These are phyloP conservation scores for Rostratula benghalensis DNA, from an alignment of 2,113 vertebrate genomes.

Conservation along the genomic window DNA sequence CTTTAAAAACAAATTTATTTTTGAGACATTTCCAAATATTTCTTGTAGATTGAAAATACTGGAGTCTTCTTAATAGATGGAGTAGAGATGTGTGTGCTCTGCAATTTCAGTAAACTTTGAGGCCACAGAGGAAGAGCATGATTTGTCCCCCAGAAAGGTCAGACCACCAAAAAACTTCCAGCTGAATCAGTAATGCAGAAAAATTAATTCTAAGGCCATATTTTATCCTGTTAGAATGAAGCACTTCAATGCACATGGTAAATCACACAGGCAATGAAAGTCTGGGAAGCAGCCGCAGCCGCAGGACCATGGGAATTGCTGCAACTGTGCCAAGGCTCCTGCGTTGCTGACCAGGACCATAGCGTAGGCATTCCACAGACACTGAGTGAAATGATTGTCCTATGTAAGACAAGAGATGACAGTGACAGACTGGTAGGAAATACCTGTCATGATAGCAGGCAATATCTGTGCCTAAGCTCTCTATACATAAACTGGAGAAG, in stretches of 20 bases:
- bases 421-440: constrained; percentile 44
- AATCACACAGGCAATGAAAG: not conserved
- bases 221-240: not conserved
- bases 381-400: not conserved
- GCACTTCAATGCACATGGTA: not conserved
- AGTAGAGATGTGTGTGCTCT: not conserved
- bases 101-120: not conserved
- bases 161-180: not conserved
- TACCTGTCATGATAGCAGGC: constrained; percentile 32
- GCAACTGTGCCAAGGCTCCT: not conserved
- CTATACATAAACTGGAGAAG: constrained; percentile 15
- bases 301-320: not conserved
- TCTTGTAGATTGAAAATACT: not conserved
- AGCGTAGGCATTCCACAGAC: not conserved
- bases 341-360: not conserved
- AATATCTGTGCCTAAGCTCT: constrained; percentile 7
- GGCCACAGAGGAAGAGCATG: not conserved
- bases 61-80: not conserved
- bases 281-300: not conserved
- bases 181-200: not conserved
- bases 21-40: not conserved
- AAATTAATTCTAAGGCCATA: not conserved
- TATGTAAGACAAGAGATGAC: not conserved
- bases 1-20: not conserved
- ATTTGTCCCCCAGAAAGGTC: not conserved